Conservation (phyloP, 2,113 vertebrate species). For the Eulemur macaco region DNA sequence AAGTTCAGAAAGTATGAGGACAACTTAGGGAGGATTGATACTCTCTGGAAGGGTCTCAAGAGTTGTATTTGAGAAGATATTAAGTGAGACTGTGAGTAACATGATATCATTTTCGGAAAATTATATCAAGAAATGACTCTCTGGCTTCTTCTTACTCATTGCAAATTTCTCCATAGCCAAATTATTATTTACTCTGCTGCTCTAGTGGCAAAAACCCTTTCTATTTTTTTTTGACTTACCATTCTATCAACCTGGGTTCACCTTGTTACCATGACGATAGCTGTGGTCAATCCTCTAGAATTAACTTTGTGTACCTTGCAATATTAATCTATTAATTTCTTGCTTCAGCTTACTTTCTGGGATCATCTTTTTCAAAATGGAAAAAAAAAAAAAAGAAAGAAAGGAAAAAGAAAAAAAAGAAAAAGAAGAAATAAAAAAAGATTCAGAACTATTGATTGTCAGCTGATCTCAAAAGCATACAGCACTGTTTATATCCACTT, state of each 20-base stretch:
- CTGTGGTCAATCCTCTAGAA: not conserved
- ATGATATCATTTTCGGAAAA: constrained; percentile 39
- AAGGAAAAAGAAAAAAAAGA: not conserved
- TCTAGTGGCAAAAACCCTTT: not conserved
- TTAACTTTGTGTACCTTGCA: not conserved
- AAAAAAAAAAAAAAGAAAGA: not conserved
- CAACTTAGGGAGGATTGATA: constrained; percentile 15
- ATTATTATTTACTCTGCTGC: not conserved
- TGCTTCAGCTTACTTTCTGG: not conserved
- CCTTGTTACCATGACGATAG: not conserved
- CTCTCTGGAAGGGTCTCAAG: constrained; percentile 12
- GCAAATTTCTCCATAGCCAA: not conserved
- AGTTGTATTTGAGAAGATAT: constrained; percentile 42
- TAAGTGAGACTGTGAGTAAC: constrained; percentile 40
- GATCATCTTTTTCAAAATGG: not conserved
- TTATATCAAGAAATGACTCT: constrained; percentile 42
- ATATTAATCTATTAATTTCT: not conserved
- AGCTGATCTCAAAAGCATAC: not conserved
- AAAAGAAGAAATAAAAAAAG: not conserved
- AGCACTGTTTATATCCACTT: not conserved
- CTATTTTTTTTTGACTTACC: not conserved
- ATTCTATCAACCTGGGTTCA: not conserved
- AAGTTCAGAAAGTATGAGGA: not conserved
- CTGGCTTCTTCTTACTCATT: constrained; percentile 35
- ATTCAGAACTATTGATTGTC: not conserved